Percentiles rank a stretch among this genome's conserved stretches.
These are phyloP conservation scores for Aphelocoma coerulescens DNA, from an alignment of 2,113 vertebrate genomes.

Conservation along the genomic window DNA sequence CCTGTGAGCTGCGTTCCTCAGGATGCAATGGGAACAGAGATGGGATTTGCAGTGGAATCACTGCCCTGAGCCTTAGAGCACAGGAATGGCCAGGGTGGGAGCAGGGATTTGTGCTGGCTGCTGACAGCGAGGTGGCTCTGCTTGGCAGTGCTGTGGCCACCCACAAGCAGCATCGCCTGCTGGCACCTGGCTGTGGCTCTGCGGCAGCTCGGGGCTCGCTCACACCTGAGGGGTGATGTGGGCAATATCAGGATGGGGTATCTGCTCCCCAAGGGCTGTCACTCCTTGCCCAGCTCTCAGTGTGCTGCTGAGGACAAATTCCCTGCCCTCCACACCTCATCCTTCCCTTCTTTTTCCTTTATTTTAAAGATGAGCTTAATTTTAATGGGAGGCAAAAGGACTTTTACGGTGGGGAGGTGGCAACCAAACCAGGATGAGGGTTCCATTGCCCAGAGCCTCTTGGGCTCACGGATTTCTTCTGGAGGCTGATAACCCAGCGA, in stretches of 20 bases:
- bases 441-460: neutral
- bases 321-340: accelerated
- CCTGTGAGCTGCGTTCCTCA: accelerated
- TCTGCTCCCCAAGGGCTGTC: neutral
- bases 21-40: neutral
- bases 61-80: neutral
- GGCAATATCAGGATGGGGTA: neutral
- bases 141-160: accelerated
- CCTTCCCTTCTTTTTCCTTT: neutral
- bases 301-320: neutral
- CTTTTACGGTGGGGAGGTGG: neutral
- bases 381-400: neutral
- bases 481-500: neutral
- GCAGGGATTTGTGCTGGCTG: neutral
- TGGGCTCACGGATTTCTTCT: accelerated
- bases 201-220: neutral
- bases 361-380: neutral
- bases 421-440: neutral
- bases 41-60: neutral
- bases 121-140: neutral
- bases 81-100: accelerated
- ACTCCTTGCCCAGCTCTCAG: neutral
- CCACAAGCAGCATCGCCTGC: accelerated
- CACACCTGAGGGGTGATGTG: accelerated
- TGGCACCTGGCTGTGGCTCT: neutral